These are phyloP conservation scores for Littorina saxatilis DNA, from an alignment of 1,140 invertebrate genomes.

Conservation along the genomic window DNA sequence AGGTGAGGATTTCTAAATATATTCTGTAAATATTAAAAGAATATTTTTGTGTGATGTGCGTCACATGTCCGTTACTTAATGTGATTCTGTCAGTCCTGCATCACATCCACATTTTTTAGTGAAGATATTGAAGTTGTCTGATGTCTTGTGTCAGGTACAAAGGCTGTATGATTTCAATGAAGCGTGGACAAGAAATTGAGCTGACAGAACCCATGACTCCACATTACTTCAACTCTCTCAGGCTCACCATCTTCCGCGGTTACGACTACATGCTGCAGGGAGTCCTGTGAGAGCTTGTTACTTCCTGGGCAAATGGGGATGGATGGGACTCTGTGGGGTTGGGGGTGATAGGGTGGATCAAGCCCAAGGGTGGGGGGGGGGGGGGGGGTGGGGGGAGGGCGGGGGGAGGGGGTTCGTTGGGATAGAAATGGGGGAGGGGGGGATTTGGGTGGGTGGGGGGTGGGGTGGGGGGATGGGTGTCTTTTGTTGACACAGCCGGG, in stretches of 20 bases:
- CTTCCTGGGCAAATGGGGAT: background rate
- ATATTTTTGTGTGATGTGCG: too few species aligned
- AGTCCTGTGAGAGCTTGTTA: slow-evolving; percentile 34
- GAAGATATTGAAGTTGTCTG: too few species aligned
- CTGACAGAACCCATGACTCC: slow-evolving; percentile 33
- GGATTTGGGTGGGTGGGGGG: background rate
- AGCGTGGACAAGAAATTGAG: slow-evolving; percentile 30
- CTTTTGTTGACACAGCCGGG: too few species aligned
- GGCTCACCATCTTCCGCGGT: slow-evolving; percentile 29
- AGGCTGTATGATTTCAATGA: background rate
- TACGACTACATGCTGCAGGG: slow-evolving; percentile 16
- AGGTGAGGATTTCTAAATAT: too few species aligned
- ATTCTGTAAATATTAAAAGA: too few species aligned
- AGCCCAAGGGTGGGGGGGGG: background rate
- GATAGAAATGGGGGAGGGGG: background rate
- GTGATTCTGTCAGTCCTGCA: too few species aligned
- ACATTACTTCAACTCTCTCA: slow-evolving; percentile 35
- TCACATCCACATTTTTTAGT: too few species aligned
- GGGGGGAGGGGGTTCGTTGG: background rate
- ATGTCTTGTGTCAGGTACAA: background rate
- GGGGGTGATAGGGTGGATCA: background rate
- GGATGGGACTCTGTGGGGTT: background rate
- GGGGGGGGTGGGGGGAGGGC: background rate
- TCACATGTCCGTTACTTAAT: too few species aligned
- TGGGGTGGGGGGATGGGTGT: too few species aligned